A percentile compares a stretch with the other conserved stretches of the same genome.
These are phyloP conservation scores for Homarus americanus DNA, from an alignment of 1,140 invertebrate genomes.

Conservation along the genomic window DNA sequence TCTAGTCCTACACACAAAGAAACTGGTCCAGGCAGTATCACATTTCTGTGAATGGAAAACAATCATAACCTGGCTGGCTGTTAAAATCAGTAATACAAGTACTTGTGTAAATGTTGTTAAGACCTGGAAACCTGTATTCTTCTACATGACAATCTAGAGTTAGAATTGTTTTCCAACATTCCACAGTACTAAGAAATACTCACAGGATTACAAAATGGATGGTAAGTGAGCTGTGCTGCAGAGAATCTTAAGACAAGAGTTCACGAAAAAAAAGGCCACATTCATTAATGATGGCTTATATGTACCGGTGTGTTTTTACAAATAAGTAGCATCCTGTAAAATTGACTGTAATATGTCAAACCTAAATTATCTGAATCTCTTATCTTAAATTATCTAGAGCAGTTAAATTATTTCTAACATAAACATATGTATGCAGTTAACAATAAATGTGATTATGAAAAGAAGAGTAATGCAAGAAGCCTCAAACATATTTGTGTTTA, in stretches of 20 bases:
- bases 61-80: conserved; percentile 30
- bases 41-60: conserved; percentile 45
- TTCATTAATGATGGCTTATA: too few species aligned
- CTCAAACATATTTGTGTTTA: not conserved
- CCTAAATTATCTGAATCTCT: not conserved
- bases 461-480: not conserved
- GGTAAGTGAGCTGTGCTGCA: conserved; percentile 34
- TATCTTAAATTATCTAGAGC: not conserved
- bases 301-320: too few species aligned
- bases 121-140: conserved; percentile 2
- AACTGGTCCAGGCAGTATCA: conserved; percentile 68
- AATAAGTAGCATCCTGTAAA: too few species aligned
- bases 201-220: conserved; percentile 36
- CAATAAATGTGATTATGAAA: not conserved
- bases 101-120: not conserved
- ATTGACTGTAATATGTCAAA: not conserved
- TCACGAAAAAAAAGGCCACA: not conserved
- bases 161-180: conserved; percentile 34
- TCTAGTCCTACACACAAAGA: conserved; percentile 49
- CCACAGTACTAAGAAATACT: conserved; percentile 17
- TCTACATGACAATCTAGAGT: conserved; percentile 11
- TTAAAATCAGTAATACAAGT: not conserved
- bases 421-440: not conserved
- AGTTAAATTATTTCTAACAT: not conserved
- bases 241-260: not conserved